Percentiles rank a stretch among this genome's conserved stretches.
phyloP scores from a whole-genome alignment of 1,140 invertebrate genomes.

The Drosophila seguyi region DNA sequence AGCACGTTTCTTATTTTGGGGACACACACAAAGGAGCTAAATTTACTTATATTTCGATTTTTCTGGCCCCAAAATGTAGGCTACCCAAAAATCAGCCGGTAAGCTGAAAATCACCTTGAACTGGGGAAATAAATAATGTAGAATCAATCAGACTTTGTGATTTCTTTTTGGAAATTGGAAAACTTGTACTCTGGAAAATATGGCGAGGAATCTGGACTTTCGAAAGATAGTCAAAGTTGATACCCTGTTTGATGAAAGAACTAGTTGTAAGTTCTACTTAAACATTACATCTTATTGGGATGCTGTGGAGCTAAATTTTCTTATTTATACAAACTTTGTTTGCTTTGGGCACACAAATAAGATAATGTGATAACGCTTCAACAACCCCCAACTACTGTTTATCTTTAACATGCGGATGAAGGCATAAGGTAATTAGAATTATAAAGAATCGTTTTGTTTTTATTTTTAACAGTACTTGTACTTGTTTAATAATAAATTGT shows the following conservation, averaged over 20 bases:
- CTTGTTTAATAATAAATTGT: not conserved
- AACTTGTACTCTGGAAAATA: not conserved
- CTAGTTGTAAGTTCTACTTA: not conserved
- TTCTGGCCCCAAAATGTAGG: not conserved
- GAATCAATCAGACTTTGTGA: not conserved
- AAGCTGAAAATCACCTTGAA: not conserved
- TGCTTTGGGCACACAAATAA: not conserved
- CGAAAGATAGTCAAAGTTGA: no score
- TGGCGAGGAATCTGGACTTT: not conserved
- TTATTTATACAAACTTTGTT: not conserved
- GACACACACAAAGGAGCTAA: slow-evolving; percentile 1
- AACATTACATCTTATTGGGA: not conserved
- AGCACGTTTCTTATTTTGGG: slow-evolving; percentile 8
- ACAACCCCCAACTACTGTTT: not conserved
- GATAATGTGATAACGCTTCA: not conserved
- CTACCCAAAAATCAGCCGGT: not conserved
- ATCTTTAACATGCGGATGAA: not conserved
- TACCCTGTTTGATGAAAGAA: not conserved
- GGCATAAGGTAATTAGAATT: not conserved
- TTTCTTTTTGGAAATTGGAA: not conserved
- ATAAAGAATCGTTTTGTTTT: not conserved
- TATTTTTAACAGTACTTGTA: not conserved
- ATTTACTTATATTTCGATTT: slow-evolving; percentile 3
- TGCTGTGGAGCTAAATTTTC: not conserved
- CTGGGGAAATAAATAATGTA: not conserved